These are phyloP conservation scores for Ciconia maguari DNA, from an alignment of 2,113 vertebrate species.

Conservation along the genomic window DNA sequence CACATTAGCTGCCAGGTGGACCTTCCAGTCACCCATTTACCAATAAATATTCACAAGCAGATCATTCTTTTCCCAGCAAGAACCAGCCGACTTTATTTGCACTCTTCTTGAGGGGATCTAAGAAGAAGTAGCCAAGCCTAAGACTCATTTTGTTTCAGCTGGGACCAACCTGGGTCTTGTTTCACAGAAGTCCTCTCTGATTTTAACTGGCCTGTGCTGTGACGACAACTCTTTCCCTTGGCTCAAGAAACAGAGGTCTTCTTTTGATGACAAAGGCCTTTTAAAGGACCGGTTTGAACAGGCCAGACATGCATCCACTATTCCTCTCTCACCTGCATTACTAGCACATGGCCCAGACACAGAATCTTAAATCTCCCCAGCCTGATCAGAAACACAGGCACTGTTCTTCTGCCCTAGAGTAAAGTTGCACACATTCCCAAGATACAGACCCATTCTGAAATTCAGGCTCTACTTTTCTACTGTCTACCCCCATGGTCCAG, in stretches of 20 bases:
- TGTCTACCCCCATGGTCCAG: no score
- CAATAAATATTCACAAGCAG: background rate
- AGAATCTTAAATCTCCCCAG: background rate
- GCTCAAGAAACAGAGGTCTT: background rate
- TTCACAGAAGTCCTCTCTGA: background rate
- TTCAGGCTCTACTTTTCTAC: background rate
- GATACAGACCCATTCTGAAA: background rate
- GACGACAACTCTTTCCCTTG: background rate
- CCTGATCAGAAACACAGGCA: background rate
- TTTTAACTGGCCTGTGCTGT: background rate
- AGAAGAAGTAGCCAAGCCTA: background rate
- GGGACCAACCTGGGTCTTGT: rapidly evolving
- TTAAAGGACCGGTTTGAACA: background rate
- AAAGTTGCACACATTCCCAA: background rate
- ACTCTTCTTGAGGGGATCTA: background rate
- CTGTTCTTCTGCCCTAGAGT: background rate
- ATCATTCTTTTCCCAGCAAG: background rate
- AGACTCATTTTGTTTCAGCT: background rate
- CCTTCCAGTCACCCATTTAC: background rate
- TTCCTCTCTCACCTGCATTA: background rate
- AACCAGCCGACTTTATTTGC: background rate
- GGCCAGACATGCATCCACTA: background rate
- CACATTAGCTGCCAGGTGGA: background rate
- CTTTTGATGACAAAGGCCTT: background rate
- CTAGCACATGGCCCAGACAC: background rate